A percentile compares a stretch with the other conserved stretches of the same genome.
phyloP scores from a whole-genome alignment of 2,113 vertebrate genomes.

The Ifrita kowaldi region DNA sequence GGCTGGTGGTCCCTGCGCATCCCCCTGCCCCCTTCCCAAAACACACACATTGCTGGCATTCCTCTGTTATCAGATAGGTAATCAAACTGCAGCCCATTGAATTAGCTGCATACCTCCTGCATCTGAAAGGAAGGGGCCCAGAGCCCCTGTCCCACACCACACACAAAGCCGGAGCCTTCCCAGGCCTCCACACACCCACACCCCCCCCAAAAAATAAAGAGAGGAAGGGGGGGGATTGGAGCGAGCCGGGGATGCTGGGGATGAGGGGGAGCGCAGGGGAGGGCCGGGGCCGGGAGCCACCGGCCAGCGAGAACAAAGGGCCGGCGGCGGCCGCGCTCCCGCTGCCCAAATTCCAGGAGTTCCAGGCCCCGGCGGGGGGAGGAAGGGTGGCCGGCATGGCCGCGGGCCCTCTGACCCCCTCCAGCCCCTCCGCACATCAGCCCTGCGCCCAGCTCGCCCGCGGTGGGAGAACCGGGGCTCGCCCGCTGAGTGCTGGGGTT shows the following conservation, averaged over 20 bases:
- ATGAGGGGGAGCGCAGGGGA: conserved; percentile 52
- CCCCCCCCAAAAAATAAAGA: conserved; percentile 33
- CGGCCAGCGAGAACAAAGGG: conserved; percentile 71
- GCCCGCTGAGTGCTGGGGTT: rapidly evolving
- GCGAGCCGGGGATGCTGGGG: conserved; percentile 50
- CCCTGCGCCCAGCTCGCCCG: neutral
- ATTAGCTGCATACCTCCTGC: conserved; percentile 73
- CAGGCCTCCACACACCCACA: conserved; percentile 38
- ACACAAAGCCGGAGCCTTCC: conserved; percentile 76
- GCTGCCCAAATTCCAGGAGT: conserved; percentile 76
- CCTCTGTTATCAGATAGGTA: conserved; percentile 83
- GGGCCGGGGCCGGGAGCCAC: conserved; percentile 58
- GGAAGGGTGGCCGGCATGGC: conserved; percentile 4
- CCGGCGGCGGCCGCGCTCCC: conserved; percentile 64
- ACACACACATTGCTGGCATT: conserved; percentile 80
- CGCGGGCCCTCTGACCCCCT: conserved; percentile 25
- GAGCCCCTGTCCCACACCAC: conserved; percentile 72
- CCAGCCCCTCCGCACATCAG: neutral
- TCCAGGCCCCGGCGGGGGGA: conserved; percentile 53
- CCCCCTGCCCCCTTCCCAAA: conserved; percentile 60
- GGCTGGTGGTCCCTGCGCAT: conserved; percentile 69
- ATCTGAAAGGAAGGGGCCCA: conserved; percentile 77
- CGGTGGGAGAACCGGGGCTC: rapidly evolving
- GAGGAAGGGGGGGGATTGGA: conserved; percentile 56
- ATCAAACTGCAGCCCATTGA: conserved; percentile 75